Evolutionary conservation across 2,888 invertebrate species (phyloP), one percentile per base, ranked within the genome.

Genomic region (Macaria liturata): DNA sequence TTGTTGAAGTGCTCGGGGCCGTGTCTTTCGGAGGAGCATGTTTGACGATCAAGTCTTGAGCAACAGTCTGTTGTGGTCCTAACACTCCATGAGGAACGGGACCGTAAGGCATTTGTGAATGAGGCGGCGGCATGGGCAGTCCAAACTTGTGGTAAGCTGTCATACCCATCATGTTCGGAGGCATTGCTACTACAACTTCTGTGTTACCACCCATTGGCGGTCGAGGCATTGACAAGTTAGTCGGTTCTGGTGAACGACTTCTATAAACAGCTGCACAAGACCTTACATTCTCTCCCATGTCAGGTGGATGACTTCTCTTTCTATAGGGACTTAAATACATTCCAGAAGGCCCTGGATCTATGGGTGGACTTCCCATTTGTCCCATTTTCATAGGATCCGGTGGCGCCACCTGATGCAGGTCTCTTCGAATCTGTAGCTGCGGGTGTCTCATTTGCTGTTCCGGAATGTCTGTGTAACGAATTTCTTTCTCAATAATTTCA

Each of bases 371-470:
- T 51, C 88, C 78, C 67, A 93, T 76, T 69, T 84, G 88, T 48
- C 78, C 78, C 49, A 90, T 80, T 68, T 90, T 88, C 6, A 83
- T 67, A 4, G 86, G 76, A 63, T 92, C 88, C 5, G 84, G 80
- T 42, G 89, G 90, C 43, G 75, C 81, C 45, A 93, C 88, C 80
- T 93, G 93, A 70, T 95, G 94, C 44, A 97, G 88, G 77, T 97
- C 97, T 76, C 96, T 91, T 51, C 97, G 93, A 56, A 97, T 96
- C 76, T 97, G 96, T 45, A 97, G 80, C 71, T 94, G 93, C 9
- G 94, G 94, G 75, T 91, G 91, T 72, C 91, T 74, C 30, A 90
- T 77, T 71, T 83, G 88, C 60, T 80, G 87, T 64, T 93, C 88
- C 47, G 91, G 85, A 58, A 87, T 78, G 34, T 93, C 93, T n/a